Percentiles rank a stretch among this genome's conserved stretches.
Evolutionary conservation across 2,113 vertebrate species (phyloP).

Genomic region (Corvus cornix): DNA sequence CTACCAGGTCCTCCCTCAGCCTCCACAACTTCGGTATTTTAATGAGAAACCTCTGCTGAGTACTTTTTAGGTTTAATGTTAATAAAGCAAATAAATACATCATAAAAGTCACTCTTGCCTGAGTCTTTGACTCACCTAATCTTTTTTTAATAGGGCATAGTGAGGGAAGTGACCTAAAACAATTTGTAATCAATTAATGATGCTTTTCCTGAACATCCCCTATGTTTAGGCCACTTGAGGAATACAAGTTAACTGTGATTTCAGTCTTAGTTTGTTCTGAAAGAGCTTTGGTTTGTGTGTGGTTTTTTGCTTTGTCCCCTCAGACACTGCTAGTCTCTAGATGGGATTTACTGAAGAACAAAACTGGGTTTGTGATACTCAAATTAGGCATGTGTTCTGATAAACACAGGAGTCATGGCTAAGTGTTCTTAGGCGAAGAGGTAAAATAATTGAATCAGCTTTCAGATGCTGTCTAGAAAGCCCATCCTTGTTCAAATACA

Average conservation of each 20-base stretch:
- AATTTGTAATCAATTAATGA: background rate
- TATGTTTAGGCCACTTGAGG: background rate
- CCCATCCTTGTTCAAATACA: background rate
- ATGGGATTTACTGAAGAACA: background rate
- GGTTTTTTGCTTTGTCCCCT: background rate
- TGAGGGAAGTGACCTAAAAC: background rate
- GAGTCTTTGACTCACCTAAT: background rate
- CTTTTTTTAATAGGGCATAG: background rate
- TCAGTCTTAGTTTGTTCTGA: background rate
- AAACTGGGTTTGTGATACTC: background rate
- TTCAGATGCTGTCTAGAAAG: conserved; percentile 2
- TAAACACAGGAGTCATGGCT: background rate
- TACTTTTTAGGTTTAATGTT: background rate
- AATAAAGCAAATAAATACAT: background rate
- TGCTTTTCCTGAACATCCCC: background rate
- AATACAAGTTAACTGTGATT: background rate
- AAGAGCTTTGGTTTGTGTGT: background rate
- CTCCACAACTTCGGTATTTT: background rate
- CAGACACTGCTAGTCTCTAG: background rate
- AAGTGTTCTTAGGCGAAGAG: background rate
- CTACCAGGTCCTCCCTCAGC: background rate
- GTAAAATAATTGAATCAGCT: background rate
- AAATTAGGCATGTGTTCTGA: background rate
- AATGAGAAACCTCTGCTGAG: background rate
- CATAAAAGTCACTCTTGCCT: background rate